These are phyloP conservation scores for Calcarius lapponicus DNA, from an alignment of 2,797 vertebrate genomes.

Conservation along the genomic window DNA sequence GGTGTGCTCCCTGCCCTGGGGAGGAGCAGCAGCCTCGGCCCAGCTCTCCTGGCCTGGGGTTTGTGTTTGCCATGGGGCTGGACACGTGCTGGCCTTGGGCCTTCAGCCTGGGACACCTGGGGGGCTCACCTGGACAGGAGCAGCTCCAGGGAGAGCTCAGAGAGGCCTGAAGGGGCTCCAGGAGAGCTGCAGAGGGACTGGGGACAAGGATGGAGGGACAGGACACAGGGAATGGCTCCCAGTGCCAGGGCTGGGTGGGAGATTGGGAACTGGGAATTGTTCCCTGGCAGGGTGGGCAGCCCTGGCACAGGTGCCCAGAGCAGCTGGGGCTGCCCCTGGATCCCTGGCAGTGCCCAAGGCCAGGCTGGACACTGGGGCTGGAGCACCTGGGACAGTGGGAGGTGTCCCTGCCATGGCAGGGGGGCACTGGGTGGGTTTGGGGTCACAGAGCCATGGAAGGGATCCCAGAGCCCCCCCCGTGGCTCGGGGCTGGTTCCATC, in stretches of 20 bases:
- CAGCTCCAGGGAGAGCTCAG: neutral
- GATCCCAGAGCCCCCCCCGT: rapidly evolving
- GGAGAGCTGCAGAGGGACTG: neutral
- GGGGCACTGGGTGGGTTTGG: too few relatives aligned
- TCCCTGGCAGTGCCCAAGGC: neutral
- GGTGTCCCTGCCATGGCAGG: neutral
- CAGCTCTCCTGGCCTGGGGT: rapidly evolving
- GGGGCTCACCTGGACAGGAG: neutral
- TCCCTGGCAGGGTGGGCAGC: neutral
- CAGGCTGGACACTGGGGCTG: neutral
- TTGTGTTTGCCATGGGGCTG: rapidly evolving
- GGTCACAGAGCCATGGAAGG: neutral
- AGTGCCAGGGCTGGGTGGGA: neutral
- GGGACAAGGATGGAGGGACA: neutral
- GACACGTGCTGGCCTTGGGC: neutral
- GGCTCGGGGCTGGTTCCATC: rapidly evolving
- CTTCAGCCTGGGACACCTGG: neutral
- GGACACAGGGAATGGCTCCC: neutral
- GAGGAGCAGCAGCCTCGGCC: rapidly evolving
- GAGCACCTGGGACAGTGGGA: neutral
- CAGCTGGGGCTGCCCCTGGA: neutral
- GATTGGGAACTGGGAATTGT: rapidly evolving
- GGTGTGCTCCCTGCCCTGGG: neutral
- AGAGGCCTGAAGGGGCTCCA: neutral
- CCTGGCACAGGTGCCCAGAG: too few relatives aligned